phyloP scores from a whole-genome alignment of 2,797 vertebrate genomes.

The Enoplosus armatus region DNA sequence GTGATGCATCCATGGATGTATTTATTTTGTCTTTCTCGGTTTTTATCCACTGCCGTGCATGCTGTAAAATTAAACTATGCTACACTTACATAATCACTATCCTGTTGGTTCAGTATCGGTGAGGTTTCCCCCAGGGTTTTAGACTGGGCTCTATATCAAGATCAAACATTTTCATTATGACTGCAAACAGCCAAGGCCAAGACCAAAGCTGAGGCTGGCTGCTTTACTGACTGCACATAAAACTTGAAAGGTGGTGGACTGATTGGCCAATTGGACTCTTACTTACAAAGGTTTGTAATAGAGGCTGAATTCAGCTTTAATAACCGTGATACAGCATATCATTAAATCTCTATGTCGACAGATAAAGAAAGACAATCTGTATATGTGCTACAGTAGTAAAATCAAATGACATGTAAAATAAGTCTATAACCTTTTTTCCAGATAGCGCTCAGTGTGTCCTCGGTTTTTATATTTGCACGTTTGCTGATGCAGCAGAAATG shows the following conservation, averaged over 20 bases:
- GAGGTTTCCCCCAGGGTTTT: slow-evolving; percentile 30
- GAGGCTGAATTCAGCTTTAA: slow-evolving; percentile 39
- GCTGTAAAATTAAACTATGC: slow-evolving; percentile 23
- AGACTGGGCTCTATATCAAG: slow-evolving; percentile 49
- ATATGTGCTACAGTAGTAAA: slow-evolving; percentile 51
- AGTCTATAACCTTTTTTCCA: slow-evolving; percentile 44
- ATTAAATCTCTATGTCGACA: slow-evolving; percentile 44
- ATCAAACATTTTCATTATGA: slow-evolving; percentile 71
- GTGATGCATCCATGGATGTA: slow-evolving; percentile 1
- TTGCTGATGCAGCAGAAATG: slow-evolving; percentile 69
- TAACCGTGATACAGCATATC: slow-evolving; percentile 21
- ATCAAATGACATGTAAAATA: slow-evolving; percentile 62
- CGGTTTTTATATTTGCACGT: slow-evolving; percentile 56
- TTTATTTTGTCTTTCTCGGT: slow-evolving; percentile 9
- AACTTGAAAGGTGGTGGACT: slow-evolving; percentile 57
- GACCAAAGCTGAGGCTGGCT: slow-evolving; percentile 51
- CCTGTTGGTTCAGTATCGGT: slow-evolving; percentile 24
- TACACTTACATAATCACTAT: slow-evolving; percentile 11
- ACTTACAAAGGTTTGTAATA: slow-evolving; percentile 23
- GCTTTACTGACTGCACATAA: slow-evolving; percentile 60
- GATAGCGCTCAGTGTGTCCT: slow-evolving; percentile 35
- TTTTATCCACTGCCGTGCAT: not conserved
- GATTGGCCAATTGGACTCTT: slow-evolving; percentile 39
- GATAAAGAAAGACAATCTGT: slow-evolving; percentile 46
- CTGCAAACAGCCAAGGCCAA: slow-evolving; percentile 55